Evolutionary conservation across 2,888 invertebrate species (phyloP).

Genomic region (Ophion costatus): DNA sequence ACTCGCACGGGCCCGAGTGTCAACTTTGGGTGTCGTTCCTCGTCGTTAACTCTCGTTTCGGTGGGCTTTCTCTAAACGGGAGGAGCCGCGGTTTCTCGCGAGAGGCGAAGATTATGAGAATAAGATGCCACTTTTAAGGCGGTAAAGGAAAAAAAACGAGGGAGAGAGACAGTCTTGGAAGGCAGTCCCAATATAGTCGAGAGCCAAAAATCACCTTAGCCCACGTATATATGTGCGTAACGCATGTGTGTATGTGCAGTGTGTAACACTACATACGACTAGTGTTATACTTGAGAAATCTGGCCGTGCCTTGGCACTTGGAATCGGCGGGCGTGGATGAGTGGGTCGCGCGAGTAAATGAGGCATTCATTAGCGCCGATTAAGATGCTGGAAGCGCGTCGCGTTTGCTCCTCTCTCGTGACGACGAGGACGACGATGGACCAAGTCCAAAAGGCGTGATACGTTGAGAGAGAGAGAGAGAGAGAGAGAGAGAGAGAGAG

Average conservation of each 20-base stretch:
- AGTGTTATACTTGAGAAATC: conserved; percentile 49
- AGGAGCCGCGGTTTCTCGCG: conserved; percentile 25
- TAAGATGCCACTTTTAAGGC: conserved; percentile 31
- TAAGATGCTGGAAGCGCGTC: conserved; percentile 74
- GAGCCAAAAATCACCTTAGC: conserved; percentile 14
- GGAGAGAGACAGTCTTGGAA: conserved; percentile 7
- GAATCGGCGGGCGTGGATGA: conserved; percentile 59
- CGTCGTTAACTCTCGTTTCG: conserved; percentile 63
- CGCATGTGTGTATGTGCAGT: background rate
- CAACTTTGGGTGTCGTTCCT: conserved; percentile 57
- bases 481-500: too few species aligned
- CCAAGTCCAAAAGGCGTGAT: conserved; percentile 61
- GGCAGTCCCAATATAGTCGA: conserved; percentile 4
- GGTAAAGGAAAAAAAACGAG: conserved; percentile 21
- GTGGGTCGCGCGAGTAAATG: conserved; percentile 68
- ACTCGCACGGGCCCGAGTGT: conserved; percentile 38
- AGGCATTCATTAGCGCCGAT: conserved; percentile 79
- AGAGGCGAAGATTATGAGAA: conserved; percentile 41
- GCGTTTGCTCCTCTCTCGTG: conserved; percentile 47
- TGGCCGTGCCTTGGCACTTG: conserved; percentile 8
- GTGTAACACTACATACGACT: conserved; percentile 1
- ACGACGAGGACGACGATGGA: conserved; percentile 49
- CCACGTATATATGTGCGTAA: background rate
- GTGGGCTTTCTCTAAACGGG: conserved; percentile 57
- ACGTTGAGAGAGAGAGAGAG: conserved; percentile 30